phyloP scores from a whole-genome alignment of 1,140 invertebrate genomes.

The Hyposmocoma kahamanoa region DNA sequence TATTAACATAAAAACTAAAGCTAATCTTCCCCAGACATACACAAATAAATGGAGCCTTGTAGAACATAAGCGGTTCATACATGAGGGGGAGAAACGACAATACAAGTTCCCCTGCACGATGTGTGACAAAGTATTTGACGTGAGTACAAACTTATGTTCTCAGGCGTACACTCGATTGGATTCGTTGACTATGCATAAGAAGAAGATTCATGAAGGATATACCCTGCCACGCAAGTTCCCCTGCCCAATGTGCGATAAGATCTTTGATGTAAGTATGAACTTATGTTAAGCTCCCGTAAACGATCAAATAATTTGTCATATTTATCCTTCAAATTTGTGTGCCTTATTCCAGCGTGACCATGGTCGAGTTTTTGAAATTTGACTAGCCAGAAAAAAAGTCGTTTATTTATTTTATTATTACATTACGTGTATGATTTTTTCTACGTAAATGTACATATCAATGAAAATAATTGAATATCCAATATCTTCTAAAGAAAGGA shows the following conservation, averaged over 20 bases:
- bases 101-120: conserved; percentile 43
- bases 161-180: conserved; percentile 50
- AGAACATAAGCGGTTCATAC: conserved; percentile 40
- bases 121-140: conserved; percentile 57
- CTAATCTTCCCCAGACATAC: conserved; percentile 55
- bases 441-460: too few species aligned
- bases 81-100: conserved; percentile 54
- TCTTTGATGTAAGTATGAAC: conserved; percentile 48
- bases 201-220: conserved; percentile 46
- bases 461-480: too few species aligned
- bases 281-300: too few species aligned
- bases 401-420: too few species aligned
- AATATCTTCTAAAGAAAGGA: too few species aligned
- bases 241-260: conserved; percentile 53
- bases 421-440: too few species aligned
- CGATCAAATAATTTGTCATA: too few species aligned
- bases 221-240: conserved; percentile 44
- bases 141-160: conserved; percentile 28
- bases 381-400: too few species aligned
- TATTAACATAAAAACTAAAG: too few species aligned
- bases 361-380: too few species aligned
- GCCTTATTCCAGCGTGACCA: too few species aligned
- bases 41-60: conserved; percentile 40
- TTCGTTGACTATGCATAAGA: conserved; percentile 45
- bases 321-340: too few species aligned